phyloP scores from a whole-genome alignment of 2,113 vertebrate genomes.

The Casuarius casuarius region DNA sequence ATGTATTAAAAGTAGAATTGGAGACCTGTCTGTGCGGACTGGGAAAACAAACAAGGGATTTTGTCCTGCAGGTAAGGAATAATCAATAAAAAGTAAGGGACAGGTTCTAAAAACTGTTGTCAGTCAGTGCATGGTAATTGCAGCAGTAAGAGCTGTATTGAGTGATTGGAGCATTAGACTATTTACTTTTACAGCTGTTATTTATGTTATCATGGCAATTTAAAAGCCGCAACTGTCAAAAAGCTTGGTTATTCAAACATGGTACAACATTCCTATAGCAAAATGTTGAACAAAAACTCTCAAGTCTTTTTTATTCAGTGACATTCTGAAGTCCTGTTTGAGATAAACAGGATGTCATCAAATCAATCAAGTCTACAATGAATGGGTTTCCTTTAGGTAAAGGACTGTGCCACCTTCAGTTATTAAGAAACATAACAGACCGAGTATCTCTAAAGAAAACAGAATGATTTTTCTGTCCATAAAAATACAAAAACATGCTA shows the following conservation, averaged over 20 bases:
- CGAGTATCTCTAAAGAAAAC: background rate
- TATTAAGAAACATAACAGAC: background rate
- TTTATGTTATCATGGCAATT: constrained; percentile 5
- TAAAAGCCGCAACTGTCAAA: background rate
- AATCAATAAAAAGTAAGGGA: background rate
- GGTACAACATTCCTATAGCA: background rate
- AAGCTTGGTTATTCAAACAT: background rate
- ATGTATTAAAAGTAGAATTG: background rate
- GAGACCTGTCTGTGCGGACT: fast-evolving
- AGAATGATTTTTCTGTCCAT: background rate
- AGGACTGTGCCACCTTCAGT: background rate
- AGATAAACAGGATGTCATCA: background rate
- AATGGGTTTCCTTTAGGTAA: background rate
- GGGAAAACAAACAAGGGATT: background rate
- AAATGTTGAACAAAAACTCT: background rate
- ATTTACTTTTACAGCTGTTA: background rate
- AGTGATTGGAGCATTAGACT: background rate
- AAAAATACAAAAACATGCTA: background rate
- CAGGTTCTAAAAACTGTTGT: background rate
- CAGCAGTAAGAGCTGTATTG: background rate
- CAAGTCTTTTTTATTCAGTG: background rate
- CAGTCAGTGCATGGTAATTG: background rate
- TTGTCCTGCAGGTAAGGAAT: background rate
- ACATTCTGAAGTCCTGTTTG: background rate
- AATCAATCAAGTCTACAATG: background rate